Base-by-base conservation (phyloP, 1,140 invertebrate species). In the Drosophila bocki region DNA sequence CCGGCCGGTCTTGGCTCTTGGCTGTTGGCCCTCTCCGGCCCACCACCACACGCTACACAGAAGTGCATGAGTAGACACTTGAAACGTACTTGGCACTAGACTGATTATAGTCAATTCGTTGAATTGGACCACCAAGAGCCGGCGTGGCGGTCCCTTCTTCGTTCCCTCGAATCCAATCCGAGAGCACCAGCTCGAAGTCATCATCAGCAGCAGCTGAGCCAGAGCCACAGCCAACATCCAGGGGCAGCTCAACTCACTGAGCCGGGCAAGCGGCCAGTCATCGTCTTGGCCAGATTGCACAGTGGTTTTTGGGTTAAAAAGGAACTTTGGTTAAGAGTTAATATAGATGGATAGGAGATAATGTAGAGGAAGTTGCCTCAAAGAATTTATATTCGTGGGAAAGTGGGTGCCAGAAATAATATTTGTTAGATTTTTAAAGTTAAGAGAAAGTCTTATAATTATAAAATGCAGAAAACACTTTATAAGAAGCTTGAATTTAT, bases 71-170 rank as follows among this genome's bases (percentile, higher is more conserved):
- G 85, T 84, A 88, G 84, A 79, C 84, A 88, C 85, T 88, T 88
- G 78, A 88, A 90, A 90, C 76, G 85, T 90, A 90, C 85, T 90
- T 91, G 85, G 81, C 84, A 90, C 84, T 88, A 88, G 84, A 91
- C 85, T 90, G 85, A 90, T 90, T 90, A 90, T 90, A 90, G 86
- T 90, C 85, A 90, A 90, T 90, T 90, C 85, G 85, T 81, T 90
- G 85, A 90, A 90, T 90, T 90, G 85, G 85, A 90, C 85, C 85
- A 90, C 85, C 85, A 82, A 88, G 84, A 90, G 84, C 35, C 53
- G 53, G 19, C 53, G 65, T 70, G 58, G 68, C 77, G 39, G 44
- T 68, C 53, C 35, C 54, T 72, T 50, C 54, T 72, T 50, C n/a
- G 29, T 74, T 74, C 68, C 53, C 68, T 74, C 32, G 70, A 74